Base-by-base conservation (phyloP, 2,888 invertebrate genomes). In the Blastobasis lacticolella region DNA sequence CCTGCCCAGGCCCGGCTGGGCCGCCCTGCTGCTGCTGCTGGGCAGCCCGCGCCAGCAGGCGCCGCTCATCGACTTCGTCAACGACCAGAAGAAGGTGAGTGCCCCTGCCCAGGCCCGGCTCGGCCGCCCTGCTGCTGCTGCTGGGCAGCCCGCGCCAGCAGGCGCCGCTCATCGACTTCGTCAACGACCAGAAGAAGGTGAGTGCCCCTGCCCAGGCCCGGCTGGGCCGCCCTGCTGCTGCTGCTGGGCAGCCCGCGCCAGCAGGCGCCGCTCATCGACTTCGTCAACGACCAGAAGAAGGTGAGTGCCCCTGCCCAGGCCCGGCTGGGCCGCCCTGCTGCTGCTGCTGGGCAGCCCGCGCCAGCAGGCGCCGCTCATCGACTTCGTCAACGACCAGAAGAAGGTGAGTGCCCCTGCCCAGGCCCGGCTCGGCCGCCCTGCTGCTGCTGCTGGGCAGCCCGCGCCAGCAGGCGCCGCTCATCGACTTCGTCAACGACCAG, bases 271-370 rank as follows among this genome's bases (percentile, higher is more conserved):
- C 90, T 99, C 45, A 97, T 99, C 42, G 95, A 97, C 81, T 99
- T 99, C 79, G 96, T 98, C 9, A 99, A 99, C 69, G 99, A 98
- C 72, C 90, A 99, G 73, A 99, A 99, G 73, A 99, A 99, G 92
- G 92, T 59, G 86, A 89, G 57, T n/a, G n/a, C n/a, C n/a, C n/a
- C n/a, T n/a, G n/a, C n/a, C n/a, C n/a, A n/a, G n/a, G n/a, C n/a
- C n/a, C n/a, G n/a, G n/a, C n/a, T n/a, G n/a, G n/a, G n/a, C n/a
- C n/a, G n/a, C n/a, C n/a, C n/a, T 99, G 86, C 82, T 99, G 51
- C 88, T 99, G 3, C 90, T 99, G 80, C 94, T 99, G 0, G 92
- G 96, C 0, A 96, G 97, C 54, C 99, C 99, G 0, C 89, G 98
- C 7, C 94, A 96, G 5, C 91, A 94, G 8, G 95, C 96, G 69